Evolutionary conservation across 2,797 vertebrate genomes (phyloP).

Genomic region (Thamnophis elegans): DNA sequence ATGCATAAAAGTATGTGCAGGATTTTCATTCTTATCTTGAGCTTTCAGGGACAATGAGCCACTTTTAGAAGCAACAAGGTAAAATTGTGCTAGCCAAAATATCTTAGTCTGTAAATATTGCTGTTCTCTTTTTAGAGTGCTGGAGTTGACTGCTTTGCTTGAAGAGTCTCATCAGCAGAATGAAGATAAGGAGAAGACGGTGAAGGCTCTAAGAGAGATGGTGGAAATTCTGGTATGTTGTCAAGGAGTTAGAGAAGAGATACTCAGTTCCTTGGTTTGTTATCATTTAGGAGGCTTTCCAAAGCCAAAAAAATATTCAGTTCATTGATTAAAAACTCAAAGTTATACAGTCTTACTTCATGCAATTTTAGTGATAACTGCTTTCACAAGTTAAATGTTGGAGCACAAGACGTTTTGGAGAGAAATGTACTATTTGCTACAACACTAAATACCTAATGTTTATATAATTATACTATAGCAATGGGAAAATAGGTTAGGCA

Average conservation of each 20-base stretch:
- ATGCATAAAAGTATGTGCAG: not conserved
- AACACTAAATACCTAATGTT: not conserved
- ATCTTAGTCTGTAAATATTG: constrained; percentile 33
- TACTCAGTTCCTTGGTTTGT: not conserved
- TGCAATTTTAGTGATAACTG: not conserved
- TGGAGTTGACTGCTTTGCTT: constrained; percentile 75
- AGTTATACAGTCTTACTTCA: constrained; percentile 3
- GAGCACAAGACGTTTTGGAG: not conserved
- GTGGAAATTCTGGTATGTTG: constrained; percentile 73
- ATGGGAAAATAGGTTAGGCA: not conserved
- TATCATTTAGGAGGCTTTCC: not conserved
- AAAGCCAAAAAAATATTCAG: not conserved
- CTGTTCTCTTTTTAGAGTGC: constrained; percentile 72
- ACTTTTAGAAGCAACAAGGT: constrained; percentile 6
- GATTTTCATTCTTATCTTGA: not conserved
- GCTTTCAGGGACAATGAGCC: constrained; percentile 18
- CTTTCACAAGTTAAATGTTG: not conserved
- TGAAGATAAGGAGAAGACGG: constrained; percentile 70
- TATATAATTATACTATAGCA: not conserved
- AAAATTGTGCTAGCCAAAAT: not conserved
- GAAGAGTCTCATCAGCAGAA: constrained; percentile 70
- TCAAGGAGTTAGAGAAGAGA: constrained; percentile 37
- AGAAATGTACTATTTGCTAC: not conserved
- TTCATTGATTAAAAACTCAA: not conserved
- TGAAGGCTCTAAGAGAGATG: constrained; percentile 66